Evolutionary conservation across 1,140 invertebrate species (phyloP).

Genomic region (Ooceraea biroi): DNA sequence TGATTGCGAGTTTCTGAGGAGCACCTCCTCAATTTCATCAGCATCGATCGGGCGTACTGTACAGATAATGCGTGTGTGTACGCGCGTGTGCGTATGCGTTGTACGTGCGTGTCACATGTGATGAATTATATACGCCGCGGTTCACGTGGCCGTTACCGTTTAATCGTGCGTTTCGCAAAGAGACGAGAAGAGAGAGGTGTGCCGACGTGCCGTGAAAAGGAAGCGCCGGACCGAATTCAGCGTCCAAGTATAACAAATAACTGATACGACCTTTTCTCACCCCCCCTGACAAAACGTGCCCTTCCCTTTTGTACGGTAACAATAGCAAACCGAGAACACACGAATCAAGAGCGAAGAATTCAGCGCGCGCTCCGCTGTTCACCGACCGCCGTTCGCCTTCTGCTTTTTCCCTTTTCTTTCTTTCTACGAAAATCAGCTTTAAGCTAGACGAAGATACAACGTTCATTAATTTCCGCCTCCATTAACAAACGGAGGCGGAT

Average conservation of each 20-base stretch:
- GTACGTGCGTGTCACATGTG: not conserved
- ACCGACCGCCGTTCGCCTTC: not conserved
- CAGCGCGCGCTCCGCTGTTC: conserved; percentile 13
- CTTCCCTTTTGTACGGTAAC: conserved; percentile 54
- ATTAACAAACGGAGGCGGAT: not conserved
- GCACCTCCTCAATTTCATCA: conserved; percentile 14
- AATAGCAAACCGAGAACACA: conserved; percentile 10
- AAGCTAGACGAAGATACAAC: not conserved
- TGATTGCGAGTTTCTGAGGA: conserved; percentile 47
- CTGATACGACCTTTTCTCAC: conserved; percentile 32
- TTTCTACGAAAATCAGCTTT: not conserved
- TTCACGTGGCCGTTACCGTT: not conserved
- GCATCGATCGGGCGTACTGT: conserved; percentile 71
- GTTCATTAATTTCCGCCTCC: not conserved
- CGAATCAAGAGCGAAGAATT: not conserved
- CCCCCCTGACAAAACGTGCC: conserved; percentile 27
- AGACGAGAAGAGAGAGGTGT: not conserved
- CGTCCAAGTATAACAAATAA: not conserved
- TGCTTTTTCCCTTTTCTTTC: not conserved
- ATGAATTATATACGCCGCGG: not conserved
- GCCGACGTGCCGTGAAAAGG: not conserved
- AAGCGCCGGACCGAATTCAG: not conserved
- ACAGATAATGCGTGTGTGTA: conserved; percentile 42
- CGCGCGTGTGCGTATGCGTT: not conserved
- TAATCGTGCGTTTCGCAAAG: conserved; percentile 12